These are phyloP conservation scores for Oscheius sp. DNA, from an alignment of 2,888 invertebrate species.

Conservation along the genomic window DNA sequence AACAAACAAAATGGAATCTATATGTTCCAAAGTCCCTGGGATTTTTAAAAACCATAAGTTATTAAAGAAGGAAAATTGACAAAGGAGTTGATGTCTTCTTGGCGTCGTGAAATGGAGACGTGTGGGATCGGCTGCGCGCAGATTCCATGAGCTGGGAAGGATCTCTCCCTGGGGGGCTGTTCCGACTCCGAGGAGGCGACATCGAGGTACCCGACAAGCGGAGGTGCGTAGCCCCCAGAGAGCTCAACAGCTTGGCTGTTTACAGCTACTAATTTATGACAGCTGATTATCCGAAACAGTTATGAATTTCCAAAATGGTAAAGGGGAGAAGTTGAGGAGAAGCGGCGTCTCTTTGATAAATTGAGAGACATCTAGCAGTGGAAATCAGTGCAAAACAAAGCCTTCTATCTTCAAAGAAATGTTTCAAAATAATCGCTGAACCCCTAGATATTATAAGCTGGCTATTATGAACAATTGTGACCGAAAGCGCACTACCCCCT, in stretches of 20 bases:
- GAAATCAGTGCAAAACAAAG: constrained; percentile 8
- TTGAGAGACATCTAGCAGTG: constrained; percentile 11
- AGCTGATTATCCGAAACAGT: not conserved
- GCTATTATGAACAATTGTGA: constrained; percentile 23
- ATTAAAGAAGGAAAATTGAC: constrained; percentile 11
- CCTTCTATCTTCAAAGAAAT: not conserved
- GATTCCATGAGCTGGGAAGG: constrained; percentile 38
- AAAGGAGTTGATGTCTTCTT: constrained; percentile 17
- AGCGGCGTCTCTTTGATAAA: constrained; percentile 12
- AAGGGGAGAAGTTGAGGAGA: not conserved
- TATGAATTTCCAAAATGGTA: not conserved
- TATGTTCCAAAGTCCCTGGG: too few relatives aligned
- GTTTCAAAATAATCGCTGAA: not conserved
- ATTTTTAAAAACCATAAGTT: not conserved
- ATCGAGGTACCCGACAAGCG: constrained; percentile 35
- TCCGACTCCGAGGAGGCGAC: constrained; percentile 36
- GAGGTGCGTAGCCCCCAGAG: constrained; percentile 35
- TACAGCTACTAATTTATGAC: constrained; percentile 30
- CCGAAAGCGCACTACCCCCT: constrained; percentile 4
- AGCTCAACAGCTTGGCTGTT: constrained; percentile 3
- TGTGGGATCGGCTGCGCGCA: constrained; percentile 33
- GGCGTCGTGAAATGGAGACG: constrained; percentile 30
- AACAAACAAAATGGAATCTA: not conserved
- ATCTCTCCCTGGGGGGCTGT: constrained; percentile 38
- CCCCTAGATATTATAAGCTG: not conserved